phyloP scores from a whole-genome alignment of 2,888 invertebrate genomes.

The Drosophila merina region DNA sequence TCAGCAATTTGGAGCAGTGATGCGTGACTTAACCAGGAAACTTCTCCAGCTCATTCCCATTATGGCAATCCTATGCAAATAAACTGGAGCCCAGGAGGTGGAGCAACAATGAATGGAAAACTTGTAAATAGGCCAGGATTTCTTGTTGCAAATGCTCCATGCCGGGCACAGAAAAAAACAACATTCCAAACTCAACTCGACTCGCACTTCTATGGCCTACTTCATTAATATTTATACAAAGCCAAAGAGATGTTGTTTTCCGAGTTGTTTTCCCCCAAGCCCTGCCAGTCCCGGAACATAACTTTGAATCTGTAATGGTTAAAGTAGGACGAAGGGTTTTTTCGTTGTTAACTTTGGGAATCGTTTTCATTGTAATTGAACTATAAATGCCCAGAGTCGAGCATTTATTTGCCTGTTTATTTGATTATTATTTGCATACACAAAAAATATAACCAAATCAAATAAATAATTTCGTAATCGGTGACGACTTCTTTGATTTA shows the following conservation, averaged over 20 bases:
- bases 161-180: not conserved
- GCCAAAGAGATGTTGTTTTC: constrained; percentile 38
- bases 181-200: constrained; percentile 27
- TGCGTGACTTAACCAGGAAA: constrained; percentile 34
- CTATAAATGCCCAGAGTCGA: constrained; percentile 53
- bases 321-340: constrained; percentile 11
- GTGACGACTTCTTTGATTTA: constrained; percentile 6
- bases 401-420: constrained; percentile 46
- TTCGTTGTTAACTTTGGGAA: constrained; percentile 27
- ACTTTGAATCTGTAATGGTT: constrained; percentile 58
- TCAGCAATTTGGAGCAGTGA: constrained; percentile 35
- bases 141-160: constrained; percentile 67
- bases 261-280: constrained; percentile 10
- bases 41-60: constrained; percentile 20
- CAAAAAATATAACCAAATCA: constrained; percentile 4
- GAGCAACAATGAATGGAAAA: constrained; percentile 40
- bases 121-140: constrained; percentile 73
- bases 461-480: constrained; percentile 22
- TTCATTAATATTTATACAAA: constrained; percentile 78
- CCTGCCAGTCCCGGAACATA: not conserved
- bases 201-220: constrained; percentile 71
- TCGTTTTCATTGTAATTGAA: constrained; percentile 51
- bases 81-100: constrained; percentile 43
- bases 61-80: constrained; percentile 73
- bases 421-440: constrained; percentile 28